These are phyloP conservation scores for Megalops cyprinoides DNA, from an alignment of 2,797 vertebrate genomes.

Conservation along the genomic window DNA sequence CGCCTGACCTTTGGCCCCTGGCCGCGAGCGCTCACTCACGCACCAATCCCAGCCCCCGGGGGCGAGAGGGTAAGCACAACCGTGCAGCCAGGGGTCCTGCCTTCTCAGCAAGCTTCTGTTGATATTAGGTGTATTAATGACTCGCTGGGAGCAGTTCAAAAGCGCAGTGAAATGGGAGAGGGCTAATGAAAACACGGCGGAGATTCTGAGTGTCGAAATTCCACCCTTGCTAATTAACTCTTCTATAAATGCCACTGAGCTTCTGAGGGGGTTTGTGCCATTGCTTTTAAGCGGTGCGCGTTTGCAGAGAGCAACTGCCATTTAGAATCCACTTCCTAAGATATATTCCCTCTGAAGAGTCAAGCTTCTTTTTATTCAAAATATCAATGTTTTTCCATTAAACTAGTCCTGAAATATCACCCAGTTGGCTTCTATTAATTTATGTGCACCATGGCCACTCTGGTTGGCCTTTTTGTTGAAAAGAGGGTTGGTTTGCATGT, in stretches of 20 bases:
- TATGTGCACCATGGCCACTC: not conserved
- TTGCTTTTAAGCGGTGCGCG: not conserved
- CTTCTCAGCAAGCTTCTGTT: slow-evolving; percentile 23
- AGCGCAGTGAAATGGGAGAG: slow-evolving; percentile 29
- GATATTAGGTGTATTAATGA: slow-evolving; percentile 45
- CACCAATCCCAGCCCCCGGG: slow-evolving; percentile 29
- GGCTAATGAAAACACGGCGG: slow-evolving; percentile 11
- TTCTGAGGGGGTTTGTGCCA: slow-evolving; percentile 1
- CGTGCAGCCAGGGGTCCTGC: slow-evolving; percentile 12
- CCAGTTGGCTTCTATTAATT: not conserved
- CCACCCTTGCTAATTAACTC: slow-evolving; percentile 10
- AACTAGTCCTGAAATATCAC: not conserved
- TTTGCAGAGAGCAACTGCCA: not conserved
- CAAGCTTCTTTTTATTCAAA: too few relatives aligned
- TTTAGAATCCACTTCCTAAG: slow-evolving; percentile 8
- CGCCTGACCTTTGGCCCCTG: slow-evolving; percentile 43
- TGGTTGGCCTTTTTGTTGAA: not conserved
- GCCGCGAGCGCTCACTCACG: slow-evolving; percentile 35
- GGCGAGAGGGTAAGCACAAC: slow-evolving; percentile 37
- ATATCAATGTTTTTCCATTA: not conserved
- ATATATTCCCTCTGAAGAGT: not conserved
- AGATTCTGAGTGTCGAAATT: slow-evolving; percentile 21
- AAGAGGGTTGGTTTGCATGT: not conserved
- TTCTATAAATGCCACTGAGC: slow-evolving; percentile 9
- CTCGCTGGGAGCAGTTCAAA: slow-evolving; percentile 42